Evolutionary conservation across 2,113 vertebrate genomes (phyloP).

Genomic region (Coptodon rendalli): DNA sequence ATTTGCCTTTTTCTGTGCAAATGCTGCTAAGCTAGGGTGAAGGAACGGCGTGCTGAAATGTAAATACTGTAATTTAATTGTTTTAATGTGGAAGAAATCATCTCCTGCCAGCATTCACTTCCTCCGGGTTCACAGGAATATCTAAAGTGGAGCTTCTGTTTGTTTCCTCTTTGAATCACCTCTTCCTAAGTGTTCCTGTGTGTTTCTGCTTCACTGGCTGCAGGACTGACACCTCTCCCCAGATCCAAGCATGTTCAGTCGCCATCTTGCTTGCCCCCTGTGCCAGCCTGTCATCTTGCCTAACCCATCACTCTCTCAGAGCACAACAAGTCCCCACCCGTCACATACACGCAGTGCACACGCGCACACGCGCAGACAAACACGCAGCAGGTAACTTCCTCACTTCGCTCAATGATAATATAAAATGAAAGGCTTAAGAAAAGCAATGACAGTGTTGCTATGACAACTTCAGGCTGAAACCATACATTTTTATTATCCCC

Average conservation of each 20-base stretch:
- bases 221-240: constrained; percentile 70
- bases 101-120: neutral
- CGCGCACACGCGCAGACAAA: neutral
- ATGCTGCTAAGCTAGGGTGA: neutral
- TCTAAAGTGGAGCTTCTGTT: constrained; percentile 43
- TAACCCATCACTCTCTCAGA: constrained; percentile 60
- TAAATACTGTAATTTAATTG: neutral
- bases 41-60: neutral
- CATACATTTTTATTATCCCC: neutral
- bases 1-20: neutral
- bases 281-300: constrained; percentile 68
- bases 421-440: constrained; percentile 42
- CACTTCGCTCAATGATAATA: constrained; percentile 26
- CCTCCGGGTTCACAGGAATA: constrained; percentile 15
- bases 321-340: constrained; percentile 56
- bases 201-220: constrained; percentile 65
- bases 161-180: constrained; percentile 58
- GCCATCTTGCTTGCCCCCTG: constrained; percentile 61
- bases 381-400: constrained; percentile 14
- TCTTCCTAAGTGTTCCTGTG: constrained; percentile 54
- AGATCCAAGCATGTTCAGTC: constrained; percentile 65
- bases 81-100: neutral
- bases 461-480: constrained; percentile 29
- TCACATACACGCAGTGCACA: neutral
- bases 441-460: constrained; percentile 42